Conservation (phyloP, 1,140 invertebrate species). For the Cepaea nemoralis region DNA sequence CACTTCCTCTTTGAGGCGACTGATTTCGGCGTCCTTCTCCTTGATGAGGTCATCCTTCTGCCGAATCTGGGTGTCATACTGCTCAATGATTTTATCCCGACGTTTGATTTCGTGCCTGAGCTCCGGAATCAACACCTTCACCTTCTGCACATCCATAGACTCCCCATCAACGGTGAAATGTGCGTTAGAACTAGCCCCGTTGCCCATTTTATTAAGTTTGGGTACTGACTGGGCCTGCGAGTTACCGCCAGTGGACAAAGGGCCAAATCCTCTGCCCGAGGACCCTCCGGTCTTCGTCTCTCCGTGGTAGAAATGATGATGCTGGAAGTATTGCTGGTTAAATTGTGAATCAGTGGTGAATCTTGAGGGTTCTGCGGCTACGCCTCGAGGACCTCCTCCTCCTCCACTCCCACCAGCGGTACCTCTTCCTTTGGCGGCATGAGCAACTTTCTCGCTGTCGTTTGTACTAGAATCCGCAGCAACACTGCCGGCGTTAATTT, state of each 20-base stretch:
- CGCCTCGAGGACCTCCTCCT: background rate
- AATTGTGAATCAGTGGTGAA: background rate
- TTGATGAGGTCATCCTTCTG: conserved; percentile 61
- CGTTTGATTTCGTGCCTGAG: conserved; percentile 62
- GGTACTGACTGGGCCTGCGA: background rate
- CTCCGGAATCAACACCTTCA: conserved; percentile 66
- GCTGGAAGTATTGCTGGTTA: conserved; percentile 8
- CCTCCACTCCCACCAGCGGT: background rate
- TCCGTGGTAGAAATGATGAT: background rate
- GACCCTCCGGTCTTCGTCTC: background rate
- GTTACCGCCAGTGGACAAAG: background rate
- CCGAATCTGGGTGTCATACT: conserved; percentile 60
- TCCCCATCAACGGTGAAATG: conserved; percentile 66
- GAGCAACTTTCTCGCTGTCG: background rate
- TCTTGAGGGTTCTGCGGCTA: background rate
- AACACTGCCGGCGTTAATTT: background rate
- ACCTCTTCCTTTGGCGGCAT: background rate
- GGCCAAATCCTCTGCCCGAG: background rate
- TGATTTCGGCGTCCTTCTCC: conserved; percentile 60
- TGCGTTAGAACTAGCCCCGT: conserved; percentile 63
- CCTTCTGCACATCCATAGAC: conserved; percentile 62
- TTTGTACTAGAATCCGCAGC: background rate
- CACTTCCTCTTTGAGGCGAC: conserved; percentile 65
- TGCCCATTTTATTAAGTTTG: conserved; percentile 61
- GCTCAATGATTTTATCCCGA: conserved; percentile 60